Conservation (phyloP, 2,888 invertebrate genomes). For the Hymenopus coronatus region DNA sequence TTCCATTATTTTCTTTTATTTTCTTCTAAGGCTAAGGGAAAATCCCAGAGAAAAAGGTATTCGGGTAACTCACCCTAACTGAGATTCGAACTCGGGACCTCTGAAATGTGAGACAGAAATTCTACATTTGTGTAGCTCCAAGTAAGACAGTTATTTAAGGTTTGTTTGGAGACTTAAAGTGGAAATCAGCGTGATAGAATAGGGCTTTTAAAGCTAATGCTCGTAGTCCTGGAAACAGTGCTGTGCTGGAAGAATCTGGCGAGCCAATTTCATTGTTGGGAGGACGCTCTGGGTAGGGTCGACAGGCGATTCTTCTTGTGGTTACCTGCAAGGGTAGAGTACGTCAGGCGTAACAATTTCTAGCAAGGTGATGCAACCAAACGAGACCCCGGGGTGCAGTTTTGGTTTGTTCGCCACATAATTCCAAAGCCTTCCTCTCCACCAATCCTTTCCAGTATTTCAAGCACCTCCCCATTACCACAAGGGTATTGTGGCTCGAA, state of each 20-base stretch:
- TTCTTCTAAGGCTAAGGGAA: no score
- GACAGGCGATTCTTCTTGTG: neutral
- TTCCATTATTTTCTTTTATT: no score
- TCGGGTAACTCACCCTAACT: no score
- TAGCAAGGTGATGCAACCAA: neutral
- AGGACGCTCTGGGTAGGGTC: neutral
- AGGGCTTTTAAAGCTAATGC: no score
- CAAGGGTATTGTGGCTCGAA: neutral
- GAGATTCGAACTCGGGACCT: no score
- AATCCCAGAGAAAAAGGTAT: no score
- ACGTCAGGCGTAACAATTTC: neutral
- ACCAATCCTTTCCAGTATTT: neutral
- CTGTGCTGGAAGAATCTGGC: neutral
- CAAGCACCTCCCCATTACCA: neutral
- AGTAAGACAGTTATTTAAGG: no score
- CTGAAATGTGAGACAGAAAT: no score
- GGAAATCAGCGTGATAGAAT: no score
- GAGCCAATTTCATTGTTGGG: neutral
- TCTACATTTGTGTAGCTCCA: no score
- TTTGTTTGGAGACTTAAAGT: no score
- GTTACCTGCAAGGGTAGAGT: neutral
- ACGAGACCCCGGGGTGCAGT: slow-evolving; percentile 3
- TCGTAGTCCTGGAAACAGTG: neutral
- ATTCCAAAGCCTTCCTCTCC: neutral
- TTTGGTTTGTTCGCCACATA: neutral